These are phyloP conservation scores for Myrmecobius fasciatus DNA, from an alignment of 2,113 vertebrate genomes.

Conservation along the genomic window DNA sequence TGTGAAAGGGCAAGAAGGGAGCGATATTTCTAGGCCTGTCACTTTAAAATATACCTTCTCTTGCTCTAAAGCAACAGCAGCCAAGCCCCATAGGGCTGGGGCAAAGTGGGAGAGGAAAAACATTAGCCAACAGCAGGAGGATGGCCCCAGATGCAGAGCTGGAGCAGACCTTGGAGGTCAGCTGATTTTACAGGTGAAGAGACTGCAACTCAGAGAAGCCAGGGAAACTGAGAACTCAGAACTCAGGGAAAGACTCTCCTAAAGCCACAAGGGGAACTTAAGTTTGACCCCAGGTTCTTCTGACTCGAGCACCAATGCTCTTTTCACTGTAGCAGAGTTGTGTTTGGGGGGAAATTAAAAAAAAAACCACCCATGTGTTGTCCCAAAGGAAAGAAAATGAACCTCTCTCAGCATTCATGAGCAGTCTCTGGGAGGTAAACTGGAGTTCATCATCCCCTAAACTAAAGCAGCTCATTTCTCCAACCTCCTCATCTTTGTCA, in stretches of 20 bases:
- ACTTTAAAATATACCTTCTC: slow-evolving; percentile 77
- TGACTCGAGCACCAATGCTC: not conserved
- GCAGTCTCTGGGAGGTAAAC: slow-evolving; percentile 16
- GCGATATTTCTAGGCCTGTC: slow-evolving; percentile 78
- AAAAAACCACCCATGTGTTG: not conserved
- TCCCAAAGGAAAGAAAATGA: slow-evolving; percentile 1
- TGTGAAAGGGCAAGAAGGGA: slow-evolving; percentile 71
- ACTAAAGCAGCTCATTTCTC: not conserved
- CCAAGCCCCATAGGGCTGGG: slow-evolving; percentile 59
- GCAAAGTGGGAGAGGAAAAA: slow-evolving; percentile 32
- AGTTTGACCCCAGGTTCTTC: not conserved
- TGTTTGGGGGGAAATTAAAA: not conserved
- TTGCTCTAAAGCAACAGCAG: slow-evolving; percentile 39
- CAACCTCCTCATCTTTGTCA: not conserved
- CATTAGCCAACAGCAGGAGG: slow-evolving; percentile 45
- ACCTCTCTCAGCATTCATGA: slow-evolving; percentile 14
- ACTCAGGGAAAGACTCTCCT: not conserved
- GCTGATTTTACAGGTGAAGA: not conserved
- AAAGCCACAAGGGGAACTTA: not conserved
- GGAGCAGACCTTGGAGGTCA: not conserved
- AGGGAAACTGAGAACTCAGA: too few species aligned
- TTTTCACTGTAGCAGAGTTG: not conserved
- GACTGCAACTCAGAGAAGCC: not conserved
- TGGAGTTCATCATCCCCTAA: slow-evolving; percentile 6
- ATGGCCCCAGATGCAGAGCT: not conserved